Conservation (phyloP, 1,140 invertebrate genomes). For the Helicoverpa zea region DNA sequence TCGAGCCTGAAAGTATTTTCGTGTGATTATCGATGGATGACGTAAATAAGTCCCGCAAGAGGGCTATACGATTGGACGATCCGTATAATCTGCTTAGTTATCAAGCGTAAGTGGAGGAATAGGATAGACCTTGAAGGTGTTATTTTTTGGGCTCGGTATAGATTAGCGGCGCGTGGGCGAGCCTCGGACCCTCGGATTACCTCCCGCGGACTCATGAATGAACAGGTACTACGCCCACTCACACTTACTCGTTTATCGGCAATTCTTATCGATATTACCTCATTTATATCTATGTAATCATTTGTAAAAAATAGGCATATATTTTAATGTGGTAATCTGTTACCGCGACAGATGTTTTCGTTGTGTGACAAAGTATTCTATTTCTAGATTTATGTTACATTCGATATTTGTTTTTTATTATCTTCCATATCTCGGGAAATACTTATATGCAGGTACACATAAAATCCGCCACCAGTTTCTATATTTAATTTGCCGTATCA, state of each 20-base stretch:
- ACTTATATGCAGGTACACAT: no score
- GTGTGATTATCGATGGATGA: slow-evolving; percentile 2
- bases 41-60: neutral
- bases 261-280: slow-evolving; percentile 55
- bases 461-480: no score
- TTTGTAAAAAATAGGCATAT: neutral
- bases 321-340: neutral
- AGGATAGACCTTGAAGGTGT: slow-evolving; percentile 22
- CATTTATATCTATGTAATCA: slow-evolving; percentile 41
- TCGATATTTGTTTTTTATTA: neutral
- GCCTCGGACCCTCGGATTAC: slow-evolving; percentile 45
- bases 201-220: slow-evolving; percentile 63
- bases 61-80: neutral
- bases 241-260: slow-evolving; percentile 64
- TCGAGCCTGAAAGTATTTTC: neutral
- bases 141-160: slow-evolving; percentile 26
- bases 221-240: slow-evolving; percentile 70
- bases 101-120: slow-evolving; percentile 16
- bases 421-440: neutral
- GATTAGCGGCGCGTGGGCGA: slow-evolving; percentile 56
- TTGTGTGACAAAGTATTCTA: no score
- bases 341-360: neutral
- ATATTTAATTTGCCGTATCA: neutral
- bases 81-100: slow-evolving; percentile 16
- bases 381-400: neutral